phyloP scores from a whole-genome alignment of 1,140 invertebrate genomes.

The Homalodisca vitripennis region DNA sequence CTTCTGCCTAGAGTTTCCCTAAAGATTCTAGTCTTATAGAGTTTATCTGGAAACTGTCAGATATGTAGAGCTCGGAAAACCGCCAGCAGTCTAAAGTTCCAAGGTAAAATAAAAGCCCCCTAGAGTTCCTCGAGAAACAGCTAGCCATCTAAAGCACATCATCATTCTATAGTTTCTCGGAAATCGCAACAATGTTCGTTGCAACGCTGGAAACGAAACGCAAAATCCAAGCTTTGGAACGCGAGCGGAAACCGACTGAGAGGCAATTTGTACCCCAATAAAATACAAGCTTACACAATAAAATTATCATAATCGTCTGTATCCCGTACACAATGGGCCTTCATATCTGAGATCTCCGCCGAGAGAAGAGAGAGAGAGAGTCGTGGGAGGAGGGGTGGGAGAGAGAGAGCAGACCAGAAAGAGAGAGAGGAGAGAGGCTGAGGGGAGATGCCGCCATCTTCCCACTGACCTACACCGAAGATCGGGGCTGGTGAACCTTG shows the following conservation, averaged over 20 bases:
- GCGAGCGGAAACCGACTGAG: neutral
- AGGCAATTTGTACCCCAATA: constrained; percentile 5
- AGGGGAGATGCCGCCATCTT: constrained; percentile 1
- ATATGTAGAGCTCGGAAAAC: too few species aligned
- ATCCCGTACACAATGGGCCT: neutral
- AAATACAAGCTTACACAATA: constrained; percentile 17
- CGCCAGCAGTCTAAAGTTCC: too few species aligned
- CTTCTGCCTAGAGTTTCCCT: too few species aligned
- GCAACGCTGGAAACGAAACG: neutral
- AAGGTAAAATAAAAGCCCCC: too few species aligned
- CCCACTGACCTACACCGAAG: neutral
- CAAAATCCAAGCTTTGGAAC: neutral
- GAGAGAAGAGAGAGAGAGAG: too few species aligned
- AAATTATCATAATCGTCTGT: constrained; percentile 13
- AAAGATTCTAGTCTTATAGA: too few species aligned
- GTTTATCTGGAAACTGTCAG: too few species aligned
- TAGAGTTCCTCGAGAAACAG: too few species aligned
- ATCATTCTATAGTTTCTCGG: too few species aligned
- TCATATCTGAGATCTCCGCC: constrained; percentile 2
- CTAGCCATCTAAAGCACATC: too few species aligned
- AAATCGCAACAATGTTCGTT: too few species aligned
- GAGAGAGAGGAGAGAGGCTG: constrained; percentile 9
- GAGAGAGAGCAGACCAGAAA: constrained; percentile 21
- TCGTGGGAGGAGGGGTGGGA: neutral
- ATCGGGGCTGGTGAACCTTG: too few species aligned